Base-by-base conservation (phyloP, 30 jellyfish, hydroid and myxozoan genomes). In the Sanderia malayensis region DNA sequence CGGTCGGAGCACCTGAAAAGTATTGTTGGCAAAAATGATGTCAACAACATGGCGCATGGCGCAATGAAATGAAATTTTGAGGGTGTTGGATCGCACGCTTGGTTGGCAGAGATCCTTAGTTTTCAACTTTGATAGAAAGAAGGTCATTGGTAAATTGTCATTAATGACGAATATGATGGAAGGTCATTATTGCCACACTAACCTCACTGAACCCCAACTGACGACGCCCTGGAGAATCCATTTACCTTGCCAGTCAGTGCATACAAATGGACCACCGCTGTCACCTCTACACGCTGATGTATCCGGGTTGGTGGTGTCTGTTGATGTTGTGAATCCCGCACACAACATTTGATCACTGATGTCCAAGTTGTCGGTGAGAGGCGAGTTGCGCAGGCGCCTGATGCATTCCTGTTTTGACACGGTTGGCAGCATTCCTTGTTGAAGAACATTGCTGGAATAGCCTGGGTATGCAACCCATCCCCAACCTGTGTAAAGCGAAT, bases 161-260 rank as follows among this genome's bases (percentile, higher is more conserved):
- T 61, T 81, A 74, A 49, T 81, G 94, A 46, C 70, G 44, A 29
- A 60, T 44, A 26, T 58, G 30, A 44, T 67, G 67, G 2, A 76
- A 23, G 72, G n/a, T n/a, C n/a, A 4, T 4, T 37, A 37, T 37
- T 6, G 52, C 6, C 6, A 37, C 52, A 37, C 13, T 37, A 37
- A 75, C 79, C 87, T 60, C 2, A 45, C 53, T 25, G 87, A 75
- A 37, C 87, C 87, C 87, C 87, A 75, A 63, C 87, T 75, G 31
- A 67, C 73, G 52, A 63, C 87, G 4, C 87, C 87, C 18, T 75
- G 79, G 62, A 75, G 79, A 6, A 45, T 32, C 78, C 78, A 75
- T 19, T 75, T 24, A 4, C 79, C 87, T 27, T 75, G 46, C 10
- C 37, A 25, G 9, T 46, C 61, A 18, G 44, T 69, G 47, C 87